Base-by-base conservation (phyloP, 2,888 invertebrate genomes). In the Teleiodes luculella region DNA sequence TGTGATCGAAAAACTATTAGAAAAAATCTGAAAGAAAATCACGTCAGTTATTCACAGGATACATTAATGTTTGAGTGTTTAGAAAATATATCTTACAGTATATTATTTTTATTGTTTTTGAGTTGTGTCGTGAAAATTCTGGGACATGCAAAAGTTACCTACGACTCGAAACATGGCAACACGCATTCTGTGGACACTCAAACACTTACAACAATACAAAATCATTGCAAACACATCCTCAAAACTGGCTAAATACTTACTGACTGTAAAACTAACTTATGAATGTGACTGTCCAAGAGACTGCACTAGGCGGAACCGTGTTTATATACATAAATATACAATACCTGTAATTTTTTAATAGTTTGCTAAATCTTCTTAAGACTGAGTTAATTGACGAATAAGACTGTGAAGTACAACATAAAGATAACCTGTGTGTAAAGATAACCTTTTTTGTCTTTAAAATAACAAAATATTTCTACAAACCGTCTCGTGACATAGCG, bases 171-270 rank as follows among this genome's bases (percentile, higher is more conserved):
- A 83, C 77, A 82, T 79, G 62, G 72, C 72, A 84, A 86, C 84
- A 87, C 76, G 80, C 86, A 88, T 86, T 86, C 84, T 80, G 86
- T 82, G 82, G 77, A 83, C 85, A 86, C 81, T 78, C 78, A 80
- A 82, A 84, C 80, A 83, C 77, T 73, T 70, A 74, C 33, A 74
- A 78, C 76, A 57, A 53, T 41, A 47, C 41, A 37, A 39, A 51
- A 51, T n/a, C 33, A 37, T 46, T 53, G 50, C 53, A 55, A 57
- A 55, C 50, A 57, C 55, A 55, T 55, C 39, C 10, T 13, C 43
- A 43, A 28, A 13, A 43, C 10, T 20, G 7, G 24, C 43, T 28
- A 24, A 43, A 24, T 43, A 43, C 24, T 13, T 43, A 7, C 13
- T 43, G 13, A 28, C 24, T 20, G 24, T 20, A 43, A 43, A 24